These are phyloP conservation scores for Chaenogobius annularis DNA, from an alignment of 2,113 vertebrate genomes.

Conservation along the genomic window DNA sequence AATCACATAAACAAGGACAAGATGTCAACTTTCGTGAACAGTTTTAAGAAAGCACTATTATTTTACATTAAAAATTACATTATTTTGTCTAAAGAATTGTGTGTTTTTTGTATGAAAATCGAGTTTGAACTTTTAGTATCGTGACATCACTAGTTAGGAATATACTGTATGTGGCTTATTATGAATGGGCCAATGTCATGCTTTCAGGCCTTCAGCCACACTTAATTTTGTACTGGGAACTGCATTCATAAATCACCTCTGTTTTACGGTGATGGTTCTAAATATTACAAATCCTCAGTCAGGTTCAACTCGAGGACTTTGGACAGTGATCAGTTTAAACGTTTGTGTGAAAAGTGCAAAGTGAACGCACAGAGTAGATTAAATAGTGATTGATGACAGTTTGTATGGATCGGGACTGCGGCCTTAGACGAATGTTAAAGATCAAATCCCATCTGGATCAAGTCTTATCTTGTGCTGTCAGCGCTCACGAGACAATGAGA, in stretches of 20 bases:
- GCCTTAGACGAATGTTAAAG: constrained; percentile 56
- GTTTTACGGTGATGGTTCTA: not conserved
- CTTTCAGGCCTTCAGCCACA: not conserved
- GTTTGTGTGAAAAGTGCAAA: constrained; percentile 43
- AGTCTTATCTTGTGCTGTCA: constrained; percentile 65
- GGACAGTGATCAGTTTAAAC: constrained; percentile 32
- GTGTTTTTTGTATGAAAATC: no score
- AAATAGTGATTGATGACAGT: constrained; percentile 58
- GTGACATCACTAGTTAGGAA: not conserved
- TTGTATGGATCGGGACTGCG: constrained; percentile 43
- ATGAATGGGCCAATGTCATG: not conserved
- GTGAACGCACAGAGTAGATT: constrained; percentile 37
- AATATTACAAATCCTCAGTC: constrained; percentile 9
- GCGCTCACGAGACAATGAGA: constrained; percentile 40
- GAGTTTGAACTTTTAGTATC: no score
- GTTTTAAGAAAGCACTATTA: no score
- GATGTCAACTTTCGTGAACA: no score
- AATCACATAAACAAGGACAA: no score
- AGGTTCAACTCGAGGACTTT: constrained; percentile 24
- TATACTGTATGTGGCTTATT: not conserved
- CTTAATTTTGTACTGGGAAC: not conserved
- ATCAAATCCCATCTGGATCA: constrained; percentile 63
- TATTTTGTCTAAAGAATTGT: no score
- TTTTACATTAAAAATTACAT: no score
- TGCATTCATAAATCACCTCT: not conserved